Base-by-base conservation (phyloP, 1,140 invertebrate species). In the Proctacanthus coquilletti region DNA sequence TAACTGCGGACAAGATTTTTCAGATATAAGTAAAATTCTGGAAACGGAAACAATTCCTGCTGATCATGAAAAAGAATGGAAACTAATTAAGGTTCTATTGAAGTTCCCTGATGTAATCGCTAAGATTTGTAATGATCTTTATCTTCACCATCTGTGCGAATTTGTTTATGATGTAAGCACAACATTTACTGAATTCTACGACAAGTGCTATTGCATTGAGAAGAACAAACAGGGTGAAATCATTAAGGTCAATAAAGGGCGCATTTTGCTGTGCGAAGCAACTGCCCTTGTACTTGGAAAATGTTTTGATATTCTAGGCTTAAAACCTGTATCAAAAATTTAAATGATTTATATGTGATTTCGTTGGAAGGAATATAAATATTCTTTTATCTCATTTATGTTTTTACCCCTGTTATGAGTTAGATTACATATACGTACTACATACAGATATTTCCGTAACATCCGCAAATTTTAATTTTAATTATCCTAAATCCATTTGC, bases 141-240 rank as follows among this genome's bases (percentile, higher is more conserved):
- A 70, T 38, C 53, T 97, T 18, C 92, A 98, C 60, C 72, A 76
- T 23, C 62, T 99, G 4, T 99, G 96, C 61, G 93, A 98, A 58
- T 96, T 82, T 62, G 69, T 97, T 35, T 99, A 96, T 61, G 91
- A 98, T 50, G 76, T 98, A 29, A 75, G 83, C n/a, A 80, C 80
- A 5, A 70, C 74, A 2, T 99, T 98, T 51, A 80, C 83, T 0
- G 96, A 99, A 56, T 99, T 99, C 60, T 99, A 99, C 62, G 92
- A 97, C 52, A 77, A 70, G 46, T 99, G 96, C 59, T 98, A 98
- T 57, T 98, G 95, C 52, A 77, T 99, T 34, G 86, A 96, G 57
- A 97, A 95, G 55, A 76, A 92, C 60, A 67, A 72, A 39, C 50
- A 61, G 35, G 71, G 72, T 34, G 74, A 86, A 53, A 80, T 92